Conservation (phyloP, 2,113 vertebrate genomes). For the Phalacrocorax brasilianus region DNA sequence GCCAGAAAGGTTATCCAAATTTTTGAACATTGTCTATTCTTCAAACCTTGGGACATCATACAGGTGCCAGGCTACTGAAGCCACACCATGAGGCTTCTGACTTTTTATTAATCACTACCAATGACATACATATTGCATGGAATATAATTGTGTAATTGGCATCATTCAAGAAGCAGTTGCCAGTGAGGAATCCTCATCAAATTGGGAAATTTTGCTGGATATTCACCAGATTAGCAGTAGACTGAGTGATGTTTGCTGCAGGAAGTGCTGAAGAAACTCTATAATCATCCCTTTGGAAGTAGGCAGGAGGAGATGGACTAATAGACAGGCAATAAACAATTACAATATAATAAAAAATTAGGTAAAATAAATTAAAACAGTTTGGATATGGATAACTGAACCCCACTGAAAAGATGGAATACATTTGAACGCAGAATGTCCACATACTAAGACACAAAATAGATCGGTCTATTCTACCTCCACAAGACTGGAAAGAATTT, state of each 20-base stretch:
- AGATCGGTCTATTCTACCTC: neutral
- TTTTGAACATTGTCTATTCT: neutral
- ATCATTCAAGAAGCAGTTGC: neutral
- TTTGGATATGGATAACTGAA: neutral
- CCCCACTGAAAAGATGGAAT: neutral
- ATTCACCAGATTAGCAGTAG: neutral
- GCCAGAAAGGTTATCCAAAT: neutral
- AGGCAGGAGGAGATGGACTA: neutral
- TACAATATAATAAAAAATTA: neutral
- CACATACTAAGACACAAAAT: neutral
- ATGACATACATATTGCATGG: neutral
- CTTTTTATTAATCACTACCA: neutral
- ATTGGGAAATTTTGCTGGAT: neutral
- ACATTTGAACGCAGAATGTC: neutral
- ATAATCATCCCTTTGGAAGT: neutral
- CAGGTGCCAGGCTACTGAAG: neutral
- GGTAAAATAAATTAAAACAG: neutral
- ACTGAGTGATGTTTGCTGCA: neutral
- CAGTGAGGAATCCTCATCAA: neutral
- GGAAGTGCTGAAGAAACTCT: neutral
- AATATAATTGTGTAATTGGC: neutral
- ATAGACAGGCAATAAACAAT: neutral
- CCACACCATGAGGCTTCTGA: neutral
- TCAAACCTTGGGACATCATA: neutral
- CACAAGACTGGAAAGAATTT: neutral